A percentile compares a stretch with the other conserved stretches of the same genome.
phyloP scores from a whole-genome alignment of 2,113 vertebrate species.

The Caranx ignobilis region DNA sequence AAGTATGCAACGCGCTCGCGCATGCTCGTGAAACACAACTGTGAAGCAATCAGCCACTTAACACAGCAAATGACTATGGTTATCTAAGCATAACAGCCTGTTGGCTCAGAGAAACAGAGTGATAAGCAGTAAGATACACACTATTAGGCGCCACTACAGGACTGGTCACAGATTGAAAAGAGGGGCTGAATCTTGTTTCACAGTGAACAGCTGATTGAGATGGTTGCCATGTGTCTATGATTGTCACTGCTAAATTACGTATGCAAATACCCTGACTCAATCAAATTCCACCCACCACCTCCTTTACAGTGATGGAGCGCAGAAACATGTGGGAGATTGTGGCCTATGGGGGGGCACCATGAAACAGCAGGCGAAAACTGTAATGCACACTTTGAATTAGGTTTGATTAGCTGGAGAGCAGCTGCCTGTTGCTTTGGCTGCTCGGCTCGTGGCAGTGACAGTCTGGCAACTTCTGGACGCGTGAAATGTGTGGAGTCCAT shows the following conservation, averaged over 20 bases:
- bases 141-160: conserved; percentile 59
- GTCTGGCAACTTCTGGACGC: conserved; percentile 48
- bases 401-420: conserved; percentile 66
- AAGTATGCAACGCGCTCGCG: conserved; percentile 32
- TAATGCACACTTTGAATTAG: conserved; percentile 50
- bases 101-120: conserved; percentile 65
- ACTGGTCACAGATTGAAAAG: conserved; percentile 56
- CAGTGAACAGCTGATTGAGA: conserved; percentile 60
- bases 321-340: conserved; percentile 10
- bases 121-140: conserved; percentile 72
- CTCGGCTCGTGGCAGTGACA: conserved; percentile 12
- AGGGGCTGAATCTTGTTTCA: conserved; percentile 70
- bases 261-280: conserved; percentile 55
- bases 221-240: conserved; percentile 22
- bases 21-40: conserved; percentile 38
- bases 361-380: conserved; percentile 52
- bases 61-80: conserved; percentile 71
- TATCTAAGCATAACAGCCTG: conserved; percentile 78
- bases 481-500: conserved; percentile 63
- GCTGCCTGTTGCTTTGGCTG: conserved; percentile 10
- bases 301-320: neutral
- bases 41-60: conserved; percentile 72
- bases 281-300: conserved; percentile 22
- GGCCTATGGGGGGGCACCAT: conserved; percentile 11
- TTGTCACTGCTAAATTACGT: conserved; percentile 39